phyloP scores from a whole-genome alignment of 2,797 vertebrate genomes.

The Psittacula derbiana region DNA sequence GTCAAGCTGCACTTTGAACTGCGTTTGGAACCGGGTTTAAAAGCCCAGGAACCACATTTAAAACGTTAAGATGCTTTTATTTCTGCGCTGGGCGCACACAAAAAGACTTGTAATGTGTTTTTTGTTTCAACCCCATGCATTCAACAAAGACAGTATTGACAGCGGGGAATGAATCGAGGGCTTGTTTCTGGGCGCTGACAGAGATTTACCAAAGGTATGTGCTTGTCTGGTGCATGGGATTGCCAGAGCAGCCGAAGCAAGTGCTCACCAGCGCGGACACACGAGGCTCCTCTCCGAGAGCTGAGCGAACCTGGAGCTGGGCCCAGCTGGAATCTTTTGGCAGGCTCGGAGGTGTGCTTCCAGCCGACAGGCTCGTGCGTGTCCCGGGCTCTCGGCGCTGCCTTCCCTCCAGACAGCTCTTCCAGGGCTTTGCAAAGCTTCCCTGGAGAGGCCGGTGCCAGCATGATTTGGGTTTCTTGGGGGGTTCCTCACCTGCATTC shows the following conservation, averaged over 20 bases:
- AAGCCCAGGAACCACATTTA: slow-evolving; percentile 46
- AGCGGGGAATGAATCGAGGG: slow-evolving; percentile 45
- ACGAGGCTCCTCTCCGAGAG: slow-evolving; percentile 26
- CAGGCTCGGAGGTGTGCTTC: background rate
- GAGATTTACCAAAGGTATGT: slow-evolving; percentile 63
- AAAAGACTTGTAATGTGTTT: slow-evolving; percentile 49
- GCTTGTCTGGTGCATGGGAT: slow-evolving; percentile 45
- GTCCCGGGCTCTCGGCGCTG: rapidly evolving
- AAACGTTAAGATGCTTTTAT: slow-evolving; percentile 50
- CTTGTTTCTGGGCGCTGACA: slow-evolving; percentile 50
- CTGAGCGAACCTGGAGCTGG: background rate
- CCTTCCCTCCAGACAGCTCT: background rate
- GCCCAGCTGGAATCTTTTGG: slow-evolving; percentile 29
- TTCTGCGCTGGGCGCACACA: slow-evolving; percentile 22
- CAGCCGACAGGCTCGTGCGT: background rate
- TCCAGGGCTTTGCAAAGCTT: background rate
- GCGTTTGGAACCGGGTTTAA: background rate
- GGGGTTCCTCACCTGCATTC: rapidly evolving
- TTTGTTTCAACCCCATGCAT: slow-evolving; percentile 15
- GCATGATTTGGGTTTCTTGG: background rate
- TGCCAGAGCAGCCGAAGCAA: slow-evolving; percentile 31
- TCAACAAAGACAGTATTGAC: slow-evolving; percentile 66
- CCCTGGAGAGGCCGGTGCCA: rapidly evolving
- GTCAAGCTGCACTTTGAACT: slow-evolving; percentile 32
- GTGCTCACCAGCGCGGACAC: slow-evolving; percentile 25